Base-by-base conservation (phyloP, 2,888 invertebrate genomes). In the Tenthredo notha region DNA sequence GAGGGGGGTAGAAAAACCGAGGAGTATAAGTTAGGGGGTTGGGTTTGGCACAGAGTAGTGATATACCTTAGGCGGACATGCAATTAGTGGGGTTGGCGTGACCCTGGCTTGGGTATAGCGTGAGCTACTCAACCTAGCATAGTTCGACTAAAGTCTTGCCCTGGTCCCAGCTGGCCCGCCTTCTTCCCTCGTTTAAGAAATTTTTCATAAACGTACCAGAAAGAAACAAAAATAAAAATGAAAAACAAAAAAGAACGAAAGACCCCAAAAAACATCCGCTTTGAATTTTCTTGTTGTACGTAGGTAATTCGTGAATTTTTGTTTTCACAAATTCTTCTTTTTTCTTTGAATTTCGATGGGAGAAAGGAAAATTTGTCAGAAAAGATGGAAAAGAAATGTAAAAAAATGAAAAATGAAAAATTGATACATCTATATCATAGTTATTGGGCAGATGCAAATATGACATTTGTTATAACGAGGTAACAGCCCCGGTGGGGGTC, bases 21-120 rank as follows among this genome's bases (percentile, higher is more conserved):
- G 25, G 7, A 61, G 61, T 21, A 25, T 2, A 74, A 50, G 77
- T 50, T 29, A 33, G 29, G 10, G 50, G 77, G 77, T 54, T 47
- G 75, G 75, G 75, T 54, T 77, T 77, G 77, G 77, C 77, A 77
- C 77, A 50, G 77, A 85, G 87, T 89, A 87, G 91, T 91, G 91
- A 92, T 92, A 91, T 91, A 92, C 90, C 90, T 91, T 89, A 88
- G 87, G 89, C 91, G 90, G 90, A 91, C 91, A 91, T 91, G 91
- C 92, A 92, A 91, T 92, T 92, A 92, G 91, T 90, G 89, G 90
- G 88, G 90, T 85, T 89, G 89, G 91, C 91, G 90, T 90, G 91
- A 91, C 91, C 90, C 88, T 89, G 89, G 88, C 87, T 88, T 6
- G 15, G 67, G 67, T 29, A 37, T 65, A 61, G 80, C 80, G 58